Evolutionary conservation across 2,113 vertebrate genomes (phyloP), one percentile per base, ranked within the genome.

Genomic region (Oncorhynchus masou): DNA sequence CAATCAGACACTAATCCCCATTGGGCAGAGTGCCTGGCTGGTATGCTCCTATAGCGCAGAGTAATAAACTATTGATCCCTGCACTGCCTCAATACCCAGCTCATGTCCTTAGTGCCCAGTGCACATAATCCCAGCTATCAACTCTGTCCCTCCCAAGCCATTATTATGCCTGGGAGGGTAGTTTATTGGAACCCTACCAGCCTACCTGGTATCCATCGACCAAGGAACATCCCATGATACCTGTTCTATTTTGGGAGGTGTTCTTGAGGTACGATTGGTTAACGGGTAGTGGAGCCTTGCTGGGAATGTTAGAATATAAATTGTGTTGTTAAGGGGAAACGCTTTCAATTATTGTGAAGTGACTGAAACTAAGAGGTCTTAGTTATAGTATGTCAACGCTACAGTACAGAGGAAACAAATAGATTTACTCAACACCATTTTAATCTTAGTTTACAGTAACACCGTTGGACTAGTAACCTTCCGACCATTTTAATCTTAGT

Each of bases 41-140:
- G 71, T 4, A 1, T 2, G 27, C 74, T 79, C 87, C 70, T 76
- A 91, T 86, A 87, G 80, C 73, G 48, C 75, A 25, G 34, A 84
- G 85, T 92, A 92, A 92, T 91, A 88, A 93, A 87, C 89, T 93
- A 93, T 93, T 91, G 92, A 93, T 93, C 85, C 85, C 77, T 59
- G 73, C 80, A 86, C 77, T 83, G 87, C 82, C 80, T 89, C 79
- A 45, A 75, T 48, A 0, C 75, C 83, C 57, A 25, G 88, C 82
- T 87, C 77, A 31, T 88, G 86, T 87, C 87, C 87, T 91, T 85
- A 88, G 85, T 81, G 85, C 81, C 83, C 80, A 74, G 79, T 29
- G 68, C 88, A 88, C 86, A 88, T 88, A 91, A 92, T 89, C 87
- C 74, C 8, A 9, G 24, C 86, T 79, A 89, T 88, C 88, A 88